phyloP scores from a whole-genome alignment of 2,888 invertebrate genomes.

The Drosophila imparisetae region DNA sequence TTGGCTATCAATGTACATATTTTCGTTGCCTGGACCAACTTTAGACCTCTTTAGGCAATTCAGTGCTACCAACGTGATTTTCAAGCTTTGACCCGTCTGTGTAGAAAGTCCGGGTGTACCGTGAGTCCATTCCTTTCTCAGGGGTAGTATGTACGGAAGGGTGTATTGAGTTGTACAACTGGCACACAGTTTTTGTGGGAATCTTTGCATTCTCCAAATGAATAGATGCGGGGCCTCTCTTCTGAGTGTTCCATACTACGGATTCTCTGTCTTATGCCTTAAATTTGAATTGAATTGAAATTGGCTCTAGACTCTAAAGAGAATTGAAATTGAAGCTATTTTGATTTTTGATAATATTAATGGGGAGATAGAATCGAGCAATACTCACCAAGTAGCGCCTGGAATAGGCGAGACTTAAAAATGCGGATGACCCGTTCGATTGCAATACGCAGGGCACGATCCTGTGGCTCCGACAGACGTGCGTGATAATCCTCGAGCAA shows the following conservation, averaged over 20 bases:
- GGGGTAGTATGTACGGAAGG: neutral
- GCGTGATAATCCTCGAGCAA: conserved; percentile 99
- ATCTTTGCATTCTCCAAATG: neutral
- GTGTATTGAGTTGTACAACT: neutral
- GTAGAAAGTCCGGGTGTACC: neutral
- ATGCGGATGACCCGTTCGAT: conserved; percentile 99
- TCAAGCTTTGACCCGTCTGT: neutral
- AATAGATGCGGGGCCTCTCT: neutral
- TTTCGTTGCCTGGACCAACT: neutral
- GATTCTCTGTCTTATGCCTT: neutral
- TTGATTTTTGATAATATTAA: neutral
- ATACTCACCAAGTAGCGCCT: conserved; percentile 96
- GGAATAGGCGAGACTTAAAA: conserved; percentile 99
- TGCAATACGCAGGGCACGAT: conserved; percentile 96
- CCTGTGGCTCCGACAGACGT: conserved; percentile 96
- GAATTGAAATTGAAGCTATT: neutral
- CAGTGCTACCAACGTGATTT: neutral
- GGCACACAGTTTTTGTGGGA: neutral
- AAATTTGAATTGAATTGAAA: neutral
- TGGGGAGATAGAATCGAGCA: neutral
- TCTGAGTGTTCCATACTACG: neutral
- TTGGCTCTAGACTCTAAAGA: neutral
- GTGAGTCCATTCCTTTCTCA: neutral
- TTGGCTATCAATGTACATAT: neutral
- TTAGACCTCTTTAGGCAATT: neutral